Conservation (phyloP, 2,113 vertebrate species). For the Entelurus aequoreus region DNA sequence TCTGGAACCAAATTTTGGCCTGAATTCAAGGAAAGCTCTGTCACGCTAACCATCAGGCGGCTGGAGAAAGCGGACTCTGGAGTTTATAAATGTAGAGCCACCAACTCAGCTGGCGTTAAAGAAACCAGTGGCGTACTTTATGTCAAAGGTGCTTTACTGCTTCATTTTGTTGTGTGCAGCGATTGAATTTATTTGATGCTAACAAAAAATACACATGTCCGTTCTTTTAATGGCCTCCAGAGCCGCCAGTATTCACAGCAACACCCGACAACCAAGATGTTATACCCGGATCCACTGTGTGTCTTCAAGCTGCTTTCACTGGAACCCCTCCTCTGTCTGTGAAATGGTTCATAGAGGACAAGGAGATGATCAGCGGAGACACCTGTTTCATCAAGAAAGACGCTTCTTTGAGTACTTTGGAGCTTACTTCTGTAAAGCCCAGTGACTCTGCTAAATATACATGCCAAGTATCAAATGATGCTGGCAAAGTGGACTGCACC, state of each 20-base stretch:
- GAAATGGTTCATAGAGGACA: conserved; percentile 89
- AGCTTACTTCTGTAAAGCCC: conserved; percentile 86
- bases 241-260: conserved; percentile 84
- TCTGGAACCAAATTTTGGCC: conserved; percentile 77
- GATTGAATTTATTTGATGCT: conserved; percentile 16
- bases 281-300: conserved; percentile 82
- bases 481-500: conserved; percentile 83
- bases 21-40: conserved; percentile 84
- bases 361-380: conserved; percentile 84
- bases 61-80: conserved; percentile 84
- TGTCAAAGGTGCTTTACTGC: conserved; percentile 84
- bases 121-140: conserved; percentile 87
- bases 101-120: conserved; percentile 89
- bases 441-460: conserved; percentile 84
- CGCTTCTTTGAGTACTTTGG: conserved; percentile 81
- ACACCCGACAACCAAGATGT: conserved; percentile 83
- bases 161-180: not conserved
- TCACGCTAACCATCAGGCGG: conserved; percentile 76
- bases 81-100: conserved; percentile 88
- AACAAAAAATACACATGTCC: conserved; percentile 35
- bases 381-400: conserved; percentile 91
- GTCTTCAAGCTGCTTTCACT: conserved; percentile 81
- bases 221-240: conserved; percentile 75
- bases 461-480: conserved; percentile 88
- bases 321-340: conserved; percentile 85